Percentiles rank a stretch among this genome's conserved stretches.
Evolutionary conservation across 1,140 invertebrate genomes (phyloP).

Genomic region (Papilio polyxenes): DNA sequence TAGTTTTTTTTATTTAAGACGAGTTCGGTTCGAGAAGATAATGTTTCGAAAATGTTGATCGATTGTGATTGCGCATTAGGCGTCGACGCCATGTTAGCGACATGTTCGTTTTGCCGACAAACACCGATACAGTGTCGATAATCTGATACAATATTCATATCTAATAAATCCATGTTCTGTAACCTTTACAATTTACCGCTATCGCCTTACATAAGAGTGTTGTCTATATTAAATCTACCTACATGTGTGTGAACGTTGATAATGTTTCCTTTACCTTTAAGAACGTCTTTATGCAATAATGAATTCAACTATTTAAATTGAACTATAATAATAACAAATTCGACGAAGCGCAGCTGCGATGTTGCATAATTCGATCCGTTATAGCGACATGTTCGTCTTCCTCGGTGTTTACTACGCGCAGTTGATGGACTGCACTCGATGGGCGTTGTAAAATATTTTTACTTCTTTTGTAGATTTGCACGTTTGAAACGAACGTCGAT

Average conservation of each 20-base stretch:
- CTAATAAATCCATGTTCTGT: constrained; percentile 72
- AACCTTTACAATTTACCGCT: constrained; percentile 69
- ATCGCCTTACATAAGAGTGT: constrained; percentile 64
- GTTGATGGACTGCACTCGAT: constrained; percentile 16
- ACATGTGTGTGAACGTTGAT: constrained; percentile 51
- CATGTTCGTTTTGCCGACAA: constrained; percentile 52
- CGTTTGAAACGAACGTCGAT: constrained; percentile 54
- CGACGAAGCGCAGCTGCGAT: background rate
- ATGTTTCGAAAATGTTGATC: constrained; percentile 44
- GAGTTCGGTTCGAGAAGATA: constrained; percentile 31
- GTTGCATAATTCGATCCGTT: constrained; percentile 12
- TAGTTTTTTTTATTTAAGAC: background rate
- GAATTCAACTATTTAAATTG: constrained; percentile 1
- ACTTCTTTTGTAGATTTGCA: constrained; percentile 58
- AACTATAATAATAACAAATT: constrained; percentile 11
- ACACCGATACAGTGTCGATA: constrained; percentile 57
- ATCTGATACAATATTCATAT: constrained; percentile 72
- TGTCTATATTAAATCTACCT: constrained; percentile 54
- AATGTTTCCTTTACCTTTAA: constrained; percentile 42
- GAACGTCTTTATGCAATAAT: constrained; percentile 36
- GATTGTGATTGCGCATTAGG: constrained; percentile 44
- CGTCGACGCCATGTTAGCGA: constrained; percentile 45
- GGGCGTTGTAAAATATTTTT: constrained; percentile 42
- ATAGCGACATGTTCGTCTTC: background rate
- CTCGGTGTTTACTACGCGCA: background rate